Base-by-base conservation (phyloP, 1,140 invertebrate genomes). In the Drosophila nebulosa region DNA sequence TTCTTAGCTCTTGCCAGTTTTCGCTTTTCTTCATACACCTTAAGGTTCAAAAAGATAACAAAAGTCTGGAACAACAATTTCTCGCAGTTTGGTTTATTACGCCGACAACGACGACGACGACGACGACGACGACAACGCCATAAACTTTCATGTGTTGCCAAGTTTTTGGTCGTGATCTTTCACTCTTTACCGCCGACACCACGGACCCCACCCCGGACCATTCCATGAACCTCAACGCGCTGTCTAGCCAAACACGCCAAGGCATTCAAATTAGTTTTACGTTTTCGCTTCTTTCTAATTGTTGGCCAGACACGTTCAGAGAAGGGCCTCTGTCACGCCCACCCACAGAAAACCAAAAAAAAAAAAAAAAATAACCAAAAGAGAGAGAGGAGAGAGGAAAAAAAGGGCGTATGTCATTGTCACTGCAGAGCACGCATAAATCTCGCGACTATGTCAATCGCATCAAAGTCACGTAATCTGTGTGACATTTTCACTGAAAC, bases 381-480 rank as follows among this genome's bases (percentile, higher is more conserved):
- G 52, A 27, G 21, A 64, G 55, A 69, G 16, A 10, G 16, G 7
- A 21, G 7, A n/a, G 3, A 36, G 35, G n/a, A n/a, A 21, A 46
- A 46, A 21, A 21, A 46, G 16, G 39, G 39, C 39, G 39, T 65
- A 64, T 56, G 63, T 64, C 50, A 59, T 74, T 81, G 71, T 57
- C 55, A 67, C 61, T 67, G 58, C 52, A 78, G 65, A 55, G 64
- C 83, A 89, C 79, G 79, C 83, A 88, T 88, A 88, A 88, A 89
- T 88, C 83, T 88, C 84, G 75, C 78, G 74, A 88, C 78, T 89
- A 83, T 89, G 83, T 88, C 83, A 88, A 88, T 88, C 83, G 83
- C 79, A 88, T 88, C 83, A 83, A 83, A 79, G 83, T 88, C 83
- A 88, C 84, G 83, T 88, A 88, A 88, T 88, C 83, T 88, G 86